Base-by-base conservation (phyloP, 2,113 vertebrate species). In the Ailurus styani region DNA sequence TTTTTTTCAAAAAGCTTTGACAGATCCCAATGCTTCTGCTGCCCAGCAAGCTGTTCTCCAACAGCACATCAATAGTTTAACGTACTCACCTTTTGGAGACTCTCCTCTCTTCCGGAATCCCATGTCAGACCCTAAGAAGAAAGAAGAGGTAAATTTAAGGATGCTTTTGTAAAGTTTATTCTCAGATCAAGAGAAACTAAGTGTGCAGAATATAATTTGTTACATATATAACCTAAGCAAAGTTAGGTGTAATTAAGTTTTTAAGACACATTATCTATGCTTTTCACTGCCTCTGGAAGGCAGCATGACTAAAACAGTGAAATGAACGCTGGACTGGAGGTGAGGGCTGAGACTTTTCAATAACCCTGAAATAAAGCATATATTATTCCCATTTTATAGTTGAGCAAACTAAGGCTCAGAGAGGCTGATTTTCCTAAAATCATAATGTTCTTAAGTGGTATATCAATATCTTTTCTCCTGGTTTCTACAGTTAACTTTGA, bases 41-140 rank as follows among this genome's bases (percentile, higher is more conserved):
- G 99, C 99, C 40, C 99, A 99, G 96, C 99, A 99, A 72, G 99
- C 99, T 0, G 97, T 99, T 84, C 99, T 99, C 0, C 99, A 99
- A 96, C 99, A 99, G 98, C 99, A 99, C 87, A 99, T 99, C 97
- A 99, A 99, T 4, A 99, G 99, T 57, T 97, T 99, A 96, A 99
- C 99, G 0, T 99, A 99, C 68, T 99, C 99, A 0, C 99, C 99
- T 0, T 99, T 99, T 6, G 99, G 99, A 93, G 99, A 99, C 95
- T 99, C 99, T 0, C 99, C 99, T 0, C 99, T 99, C 13, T 99
- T 99, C 98, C 99, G 99, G 72, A 99, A 99, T 98, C 99, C 99
- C 7, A 99, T 99, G 98, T 99, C 99, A 2, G 99, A 99, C 96
- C 99, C 99, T 0, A 99, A 99, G 98, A 99, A 99, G 98, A 99